Base-by-base conservation (phyloP, 2,888 invertebrate species). In the Tetanocera ferruginea region DNA sequence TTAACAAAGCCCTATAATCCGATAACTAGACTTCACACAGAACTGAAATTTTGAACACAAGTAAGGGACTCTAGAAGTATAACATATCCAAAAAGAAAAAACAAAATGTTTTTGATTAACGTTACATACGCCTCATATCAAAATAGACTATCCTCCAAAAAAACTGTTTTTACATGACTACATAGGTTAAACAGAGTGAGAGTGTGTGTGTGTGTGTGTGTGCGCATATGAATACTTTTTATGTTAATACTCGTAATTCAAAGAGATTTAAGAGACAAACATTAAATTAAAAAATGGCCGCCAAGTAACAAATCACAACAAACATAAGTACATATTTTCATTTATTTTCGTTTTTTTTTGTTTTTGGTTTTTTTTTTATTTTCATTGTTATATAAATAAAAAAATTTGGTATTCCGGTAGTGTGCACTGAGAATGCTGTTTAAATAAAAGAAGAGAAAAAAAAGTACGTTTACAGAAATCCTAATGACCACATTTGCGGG, bases 401-500 rank as follows among this genome's bases (percentile, higher is more conserved):
- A 52, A 37, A 31, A 75, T 67, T 75, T 66, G n/a, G 55, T 75
- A 75, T 75, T 75, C 75, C 3, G 55, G 34, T 17, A 34, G 75
- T 55, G 75, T 75, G 9, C 37, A n/a, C 19, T 0, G 52, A 28
- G 66, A 67, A 66, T 75, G 49, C n/a, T 66, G 75, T 74, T 74
- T 51, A 51, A 69, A 69, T 69, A 69, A 69, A 51, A 71, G 37
- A 43, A 60, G 72, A 78, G 76, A 71, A 78, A 79, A 77, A 77
- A 66, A 79, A 37, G 76, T 79, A 82, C 81, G 81, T 72, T 80
- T 75, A 79, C 78, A 79, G 81, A 82, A 82, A 82, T 82, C 80
- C 81, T 80, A 82, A 82, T 82, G 81, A 80, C 80, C 80, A 78
- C 55, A 52, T 67, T 75, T 55, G 55, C 34, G 55, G 31, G 69